Base-by-base conservation (phyloP, 2,888 invertebrate species). In the Nasonovia ribisnigri region DNA sequence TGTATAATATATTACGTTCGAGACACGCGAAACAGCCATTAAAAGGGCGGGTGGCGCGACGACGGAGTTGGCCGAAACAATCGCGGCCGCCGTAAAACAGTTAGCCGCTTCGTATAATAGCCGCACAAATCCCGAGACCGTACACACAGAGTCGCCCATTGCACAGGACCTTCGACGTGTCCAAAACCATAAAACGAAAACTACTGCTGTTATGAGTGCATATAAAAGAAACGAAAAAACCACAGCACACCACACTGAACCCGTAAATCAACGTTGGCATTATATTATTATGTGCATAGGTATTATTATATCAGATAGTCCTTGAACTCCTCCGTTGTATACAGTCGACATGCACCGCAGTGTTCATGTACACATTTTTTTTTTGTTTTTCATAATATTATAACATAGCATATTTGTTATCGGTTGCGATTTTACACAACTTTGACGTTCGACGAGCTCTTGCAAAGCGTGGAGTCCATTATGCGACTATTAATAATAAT, bases 161-260 rank as follows among this genome's bases (percentile, higher is more conserved):
- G 67, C 36, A 29, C 84, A 29, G 90, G 24, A 51, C 90, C 48
- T 90, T 77, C 48, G 90, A 90, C 90, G 90, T 77, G 90, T 90
- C 90, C 77, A 26, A 51, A 90, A 67, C 77, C 36, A 90, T 90
- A 90, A 90, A 90, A 90, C 90, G 77, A 90, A 90, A 90, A 90
- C 90, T 77, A 90, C 90, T 77, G 77, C 77, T 48, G 16, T 48
- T 51, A 77, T 42, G 48, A 36, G 67, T 29, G n/a, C 13, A 48
- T 13, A 48, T 29, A 43, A 36, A 36, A 77, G 43, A 26, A 77
- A 77, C n/a, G 8, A 36, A 77, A 77, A 77, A 67, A 43, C 6
- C 0, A 24, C 3, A 29, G 46, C n/a, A 26, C 43, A 42, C 89
- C 51, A 8, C 26, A 1, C 13, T 8, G n/a, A 77, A 48, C 77